Percentiles rank a stretch among this genome's conserved stretches.
Conservation (phyloP, 2,888 invertebrate species). For the Mythimna pallens region DNA sequence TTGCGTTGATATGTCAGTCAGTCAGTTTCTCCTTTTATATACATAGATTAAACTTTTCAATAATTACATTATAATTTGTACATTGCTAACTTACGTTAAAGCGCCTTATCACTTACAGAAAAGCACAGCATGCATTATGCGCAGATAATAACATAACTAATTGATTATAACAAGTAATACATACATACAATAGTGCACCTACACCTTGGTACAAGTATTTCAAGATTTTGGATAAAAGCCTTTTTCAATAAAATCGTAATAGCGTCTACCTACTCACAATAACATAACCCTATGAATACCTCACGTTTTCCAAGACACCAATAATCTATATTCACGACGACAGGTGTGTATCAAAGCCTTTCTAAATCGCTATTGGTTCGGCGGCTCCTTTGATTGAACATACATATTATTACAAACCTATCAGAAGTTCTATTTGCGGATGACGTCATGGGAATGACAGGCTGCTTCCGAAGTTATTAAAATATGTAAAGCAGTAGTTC, state of each 20-base stretch:
- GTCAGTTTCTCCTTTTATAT: no score
- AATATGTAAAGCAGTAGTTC: background rate
- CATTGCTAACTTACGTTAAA: no score
- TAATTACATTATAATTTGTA: no score
- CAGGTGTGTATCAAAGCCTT: constrained; percentile 53
- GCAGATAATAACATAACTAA: no score
- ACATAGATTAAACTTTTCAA: no score
- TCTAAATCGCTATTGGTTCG: constrained; percentile 54
- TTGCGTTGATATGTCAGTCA: no score
- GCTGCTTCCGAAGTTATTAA: constrained; percentile 1
- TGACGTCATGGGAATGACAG: background rate
- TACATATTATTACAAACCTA: constrained; percentile 33
- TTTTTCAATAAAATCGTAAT: background rate
- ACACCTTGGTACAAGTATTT: background rate
- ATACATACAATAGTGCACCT: background rate
- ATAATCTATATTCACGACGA: constrained; percentile 48
- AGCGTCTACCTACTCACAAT: background rate
- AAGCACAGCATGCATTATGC: no score
- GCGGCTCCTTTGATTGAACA: constrained; percentile 60
- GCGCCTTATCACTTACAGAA: no score
- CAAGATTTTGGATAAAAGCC: background rate
- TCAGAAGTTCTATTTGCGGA: constrained; percentile 19
- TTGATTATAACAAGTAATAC: no score
- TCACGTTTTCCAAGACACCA: constrained; percentile 39
- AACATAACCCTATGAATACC: background rate